These are phyloP conservation scores for Acanthosepion pharaonis DNA, from an alignment of 2,888 invertebrate genomes.

Conservation along the genomic window DNA sequence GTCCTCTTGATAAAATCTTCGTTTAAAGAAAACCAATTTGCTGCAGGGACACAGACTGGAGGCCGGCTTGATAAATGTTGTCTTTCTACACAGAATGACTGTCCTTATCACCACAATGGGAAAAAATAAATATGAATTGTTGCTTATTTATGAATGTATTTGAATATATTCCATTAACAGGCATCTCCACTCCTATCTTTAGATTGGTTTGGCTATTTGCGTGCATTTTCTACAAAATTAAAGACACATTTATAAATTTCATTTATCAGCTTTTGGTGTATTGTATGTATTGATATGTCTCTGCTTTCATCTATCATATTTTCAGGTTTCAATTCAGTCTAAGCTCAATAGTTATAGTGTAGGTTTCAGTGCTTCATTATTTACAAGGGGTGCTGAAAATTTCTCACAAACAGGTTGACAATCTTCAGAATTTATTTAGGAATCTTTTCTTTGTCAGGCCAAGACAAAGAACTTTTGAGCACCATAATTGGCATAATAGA, in stretches of 20 bases:
- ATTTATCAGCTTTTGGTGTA: background rate
- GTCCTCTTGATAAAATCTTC: background rate
- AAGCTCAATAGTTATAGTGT: no score
- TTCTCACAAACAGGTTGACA: no score
- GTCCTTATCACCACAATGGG: background rate
- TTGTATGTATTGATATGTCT: background rate
- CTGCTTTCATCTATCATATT: background rate
- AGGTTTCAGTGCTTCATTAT: no score
- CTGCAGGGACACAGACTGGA: background rate
- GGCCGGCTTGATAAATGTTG: background rate
- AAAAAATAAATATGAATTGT: background rate
- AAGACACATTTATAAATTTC: background rate
- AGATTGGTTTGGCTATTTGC: background rate
- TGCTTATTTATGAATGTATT: constrained; percentile 4
- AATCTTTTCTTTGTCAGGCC: no score
- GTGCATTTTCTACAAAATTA: background rate
- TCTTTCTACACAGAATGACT: background rate
- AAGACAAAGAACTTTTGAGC: no score
- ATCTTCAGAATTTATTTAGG: no score
- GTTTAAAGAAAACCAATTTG: constrained; percentile 10
- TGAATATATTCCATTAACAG: background rate
- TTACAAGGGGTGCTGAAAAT: no score
- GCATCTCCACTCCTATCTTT: background rate
- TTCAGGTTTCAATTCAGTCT: no score
- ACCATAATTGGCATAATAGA: no score